Evolutionary conservation across 92 coral and sea anemone genomes (phyloP).

Genomic region (Zoanthus sansibaricus): DNA sequence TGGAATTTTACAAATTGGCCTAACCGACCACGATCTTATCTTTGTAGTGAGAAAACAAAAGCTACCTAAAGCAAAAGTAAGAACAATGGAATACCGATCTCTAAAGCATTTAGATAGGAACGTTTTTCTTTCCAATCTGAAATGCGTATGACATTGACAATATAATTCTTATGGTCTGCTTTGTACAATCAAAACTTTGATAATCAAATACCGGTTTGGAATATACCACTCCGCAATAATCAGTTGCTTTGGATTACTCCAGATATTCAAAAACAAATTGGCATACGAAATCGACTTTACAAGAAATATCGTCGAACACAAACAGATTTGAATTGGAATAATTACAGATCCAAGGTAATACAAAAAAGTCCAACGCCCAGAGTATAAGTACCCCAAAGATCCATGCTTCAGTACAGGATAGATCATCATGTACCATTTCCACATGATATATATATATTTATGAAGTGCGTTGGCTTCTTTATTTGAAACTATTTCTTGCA

Average conservation of each 20-base stretch:
- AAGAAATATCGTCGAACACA: too few species aligned
- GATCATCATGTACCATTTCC: too few species aligned
- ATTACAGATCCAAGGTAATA: too few species aligned
- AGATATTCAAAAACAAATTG: conserved; percentile 53
- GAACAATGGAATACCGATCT: conserved; percentile 66
- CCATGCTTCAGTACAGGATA: too few species aligned
- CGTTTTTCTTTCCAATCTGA: conserved; percentile 10
- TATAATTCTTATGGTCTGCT: conserved; percentile 49
- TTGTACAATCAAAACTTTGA: conserved; percentile 51
- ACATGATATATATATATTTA: too few species aligned
- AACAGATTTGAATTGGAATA: too few species aligned
- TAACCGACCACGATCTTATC: conserved; percentile 66
- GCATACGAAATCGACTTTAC: conserved; percentile 45
- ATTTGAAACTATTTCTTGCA: too few species aligned
- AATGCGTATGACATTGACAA: conserved; percentile 7
- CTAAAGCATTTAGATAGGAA: conserved; percentile 50
- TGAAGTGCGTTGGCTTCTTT: too few species aligned
- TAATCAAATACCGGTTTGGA: conserved; percentile 47
- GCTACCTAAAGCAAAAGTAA: conserved; percentile 64
- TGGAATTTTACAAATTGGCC: conserved; percentile 45
- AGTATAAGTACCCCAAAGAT: too few species aligned
- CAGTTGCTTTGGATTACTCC: conserved; percentile 64
- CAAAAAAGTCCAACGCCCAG: too few species aligned
- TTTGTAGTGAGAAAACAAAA: conserved; percentile 68
- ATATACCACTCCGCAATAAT: conserved; percentile 39